Conservation (phyloP, 2,113 vertebrate genomes). For the Globicephala melas region DNA sequence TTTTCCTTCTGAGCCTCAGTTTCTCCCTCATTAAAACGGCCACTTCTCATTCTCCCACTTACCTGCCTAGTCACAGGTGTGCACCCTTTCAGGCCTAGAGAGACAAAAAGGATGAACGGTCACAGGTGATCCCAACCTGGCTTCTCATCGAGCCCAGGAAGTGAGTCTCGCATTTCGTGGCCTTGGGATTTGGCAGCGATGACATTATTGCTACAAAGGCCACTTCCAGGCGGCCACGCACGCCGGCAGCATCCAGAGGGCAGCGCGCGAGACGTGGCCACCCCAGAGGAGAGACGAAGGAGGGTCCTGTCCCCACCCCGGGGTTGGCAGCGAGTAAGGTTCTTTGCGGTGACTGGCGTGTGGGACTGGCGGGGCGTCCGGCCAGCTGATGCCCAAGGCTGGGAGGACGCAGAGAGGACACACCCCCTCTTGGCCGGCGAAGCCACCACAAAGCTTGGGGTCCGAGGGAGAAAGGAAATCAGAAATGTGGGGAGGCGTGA, state of each 20-base stretch:
- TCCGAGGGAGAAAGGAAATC: neutral
- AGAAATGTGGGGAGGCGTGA: neutral
- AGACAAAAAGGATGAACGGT: neutral
- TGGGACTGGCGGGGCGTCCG: accelerated
- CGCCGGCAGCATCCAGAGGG: neutral
- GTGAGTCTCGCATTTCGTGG: no score
- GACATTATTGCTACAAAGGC: neutral
- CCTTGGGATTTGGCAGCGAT: neutral
- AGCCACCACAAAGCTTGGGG: neutral
- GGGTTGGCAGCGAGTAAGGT: neutral
- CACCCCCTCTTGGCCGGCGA: neutral
- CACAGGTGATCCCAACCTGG: neutral
- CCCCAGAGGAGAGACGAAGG: accelerated
- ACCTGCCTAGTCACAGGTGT: neutral
- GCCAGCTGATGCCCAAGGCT: neutral
- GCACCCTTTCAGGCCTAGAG: neutral
- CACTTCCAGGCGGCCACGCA: neutral
- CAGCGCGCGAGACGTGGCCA: accelerated
- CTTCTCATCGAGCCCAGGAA: accelerated
- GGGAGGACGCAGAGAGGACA: neutral
- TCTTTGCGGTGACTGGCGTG: accelerated
- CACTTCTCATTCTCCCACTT: no score
- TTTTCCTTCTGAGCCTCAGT: neutral
- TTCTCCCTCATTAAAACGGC: neutral
- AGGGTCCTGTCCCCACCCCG: neutral